phyloP scores from a whole-genome alignment of 2,797 vertebrate genomes.

The Xenentodon cancila region DNA sequence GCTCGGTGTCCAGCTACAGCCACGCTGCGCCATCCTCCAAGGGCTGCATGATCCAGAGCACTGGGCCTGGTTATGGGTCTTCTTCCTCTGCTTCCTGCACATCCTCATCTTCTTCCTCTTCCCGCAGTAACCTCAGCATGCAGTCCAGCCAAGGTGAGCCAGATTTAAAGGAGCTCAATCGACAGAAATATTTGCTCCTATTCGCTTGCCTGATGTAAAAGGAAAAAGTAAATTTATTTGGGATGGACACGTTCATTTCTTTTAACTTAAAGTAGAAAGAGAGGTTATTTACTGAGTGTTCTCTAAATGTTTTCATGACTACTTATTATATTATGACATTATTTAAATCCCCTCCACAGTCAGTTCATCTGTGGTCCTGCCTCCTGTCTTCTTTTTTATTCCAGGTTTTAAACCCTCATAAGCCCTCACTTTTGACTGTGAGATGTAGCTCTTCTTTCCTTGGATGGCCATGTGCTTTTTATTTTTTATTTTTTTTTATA shows the following conservation, averaged over 20 bases:
- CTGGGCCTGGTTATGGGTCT: slow-evolving; percentile 84
- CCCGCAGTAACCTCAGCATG: slow-evolving; percentile 94
- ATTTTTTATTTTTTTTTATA: slow-evolving; percentile 19
- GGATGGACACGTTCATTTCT: no score
- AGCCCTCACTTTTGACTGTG: slow-evolving; percentile 43
- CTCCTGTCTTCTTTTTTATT: slow-evolving; percentile 34
- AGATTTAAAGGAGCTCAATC: slow-evolving; percentile 27
- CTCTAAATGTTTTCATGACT: no score
- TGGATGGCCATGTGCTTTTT: slow-evolving; percentile 40
- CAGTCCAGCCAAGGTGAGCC: slow-evolving; percentile 92
- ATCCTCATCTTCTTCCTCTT: slow-evolving; percentile 82
- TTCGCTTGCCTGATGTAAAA: no score
- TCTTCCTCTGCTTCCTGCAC: slow-evolving; percentile 85
- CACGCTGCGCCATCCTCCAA: slow-evolving; percentile 87
- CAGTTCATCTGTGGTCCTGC: slow-evolving; percentile 74
- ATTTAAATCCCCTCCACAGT: slow-evolving; percentile 56
- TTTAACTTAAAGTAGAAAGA: no score
- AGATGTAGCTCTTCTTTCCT: slow-evolving; percentile 58
- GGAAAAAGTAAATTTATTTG: no score
- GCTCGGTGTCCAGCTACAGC: slow-evolving; percentile 83
- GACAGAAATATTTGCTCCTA: not conserved
- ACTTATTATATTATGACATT: not conserved
- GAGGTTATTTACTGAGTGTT: no score
- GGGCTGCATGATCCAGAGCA: slow-evolving; percentile 89
- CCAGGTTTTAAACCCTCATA: slow-evolving; percentile 33